phyloP scores from a whole-genome alignment of 1,140 invertebrate genomes.

The Arctopsyche grandis region DNA sequence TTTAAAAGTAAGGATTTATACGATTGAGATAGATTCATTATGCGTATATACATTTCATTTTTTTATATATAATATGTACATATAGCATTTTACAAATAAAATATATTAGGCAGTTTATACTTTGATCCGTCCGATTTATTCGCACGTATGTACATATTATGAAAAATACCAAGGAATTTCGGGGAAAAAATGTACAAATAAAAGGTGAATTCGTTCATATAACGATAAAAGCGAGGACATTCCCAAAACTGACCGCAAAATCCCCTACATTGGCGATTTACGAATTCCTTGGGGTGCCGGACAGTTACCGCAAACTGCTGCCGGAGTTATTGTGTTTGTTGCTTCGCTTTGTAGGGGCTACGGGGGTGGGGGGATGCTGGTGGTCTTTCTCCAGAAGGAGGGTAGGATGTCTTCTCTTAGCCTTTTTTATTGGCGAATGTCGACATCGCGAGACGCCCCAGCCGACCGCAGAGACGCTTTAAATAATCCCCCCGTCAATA shows the following conservation, averaged over 20 bases:
- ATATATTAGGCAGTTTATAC: too few relatives aligned
- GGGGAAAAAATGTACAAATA: too few relatives aligned
- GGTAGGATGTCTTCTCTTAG: not conserved
- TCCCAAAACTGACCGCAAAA: constrained; percentile 18
- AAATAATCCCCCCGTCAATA: constrained; percentile 54
- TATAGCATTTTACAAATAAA: not conserved
- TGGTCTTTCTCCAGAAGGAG: not conserved
- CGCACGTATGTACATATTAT: too few relatives aligned
- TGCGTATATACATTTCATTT: too few relatives aligned
- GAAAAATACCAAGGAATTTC: too few relatives aligned
- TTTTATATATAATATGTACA: not conserved
- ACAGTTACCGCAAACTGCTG: constrained; percentile 33
- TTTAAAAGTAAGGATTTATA: too few relatives aligned
- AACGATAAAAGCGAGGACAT: constrained; percentile 11
- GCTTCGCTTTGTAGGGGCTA: not conserved
- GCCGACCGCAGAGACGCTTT: constrained; percentile 38
- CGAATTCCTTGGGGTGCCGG: constrained; percentile 31
- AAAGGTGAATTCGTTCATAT: not conserved
- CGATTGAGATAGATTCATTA: too few relatives aligned
- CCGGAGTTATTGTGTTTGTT: constrained; percentile 39
- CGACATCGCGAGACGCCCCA: not conserved
- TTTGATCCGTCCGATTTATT: not conserved
- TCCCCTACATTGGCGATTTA: constrained; percentile 27
- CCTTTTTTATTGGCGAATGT: constrained; percentile 45
- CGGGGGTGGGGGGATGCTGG: not conserved